These are phyloP conservation scores for Drosophila dunni DNA, from an alignment of 1,140 invertebrate species.

Conservation along the genomic window DNA sequence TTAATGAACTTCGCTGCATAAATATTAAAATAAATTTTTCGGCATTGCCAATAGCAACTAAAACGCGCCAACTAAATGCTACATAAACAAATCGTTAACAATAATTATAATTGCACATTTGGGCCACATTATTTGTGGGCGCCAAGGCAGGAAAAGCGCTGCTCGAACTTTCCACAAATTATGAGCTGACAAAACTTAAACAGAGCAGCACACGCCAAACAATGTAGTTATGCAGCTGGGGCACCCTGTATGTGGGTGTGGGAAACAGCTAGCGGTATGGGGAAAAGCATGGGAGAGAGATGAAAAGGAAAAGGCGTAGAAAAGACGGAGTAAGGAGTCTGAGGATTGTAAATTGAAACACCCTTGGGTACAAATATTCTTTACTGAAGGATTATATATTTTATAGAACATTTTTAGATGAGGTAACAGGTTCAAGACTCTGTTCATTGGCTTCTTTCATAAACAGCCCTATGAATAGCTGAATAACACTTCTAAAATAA, in stretches of 20 bases:
- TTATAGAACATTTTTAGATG: too few relatives aligned
- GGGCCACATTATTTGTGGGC: conserved; percentile 71
- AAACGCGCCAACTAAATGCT: conserved; percentile 69
- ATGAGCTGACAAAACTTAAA: conserved; percentile 76
- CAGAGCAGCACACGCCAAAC: conserved; percentile 36
- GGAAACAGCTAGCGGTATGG: conserved; percentile 4
- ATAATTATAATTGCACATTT: conserved; percentile 81
- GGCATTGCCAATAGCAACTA: conserved; percentile 65
- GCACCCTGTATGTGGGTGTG: conserved; percentile 5
- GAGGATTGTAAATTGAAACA: neutral
- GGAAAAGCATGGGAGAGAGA: neutral
- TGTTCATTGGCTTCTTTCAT: too few relatives aligned
- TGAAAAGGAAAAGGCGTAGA: neutral
- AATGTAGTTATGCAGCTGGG: neutral
- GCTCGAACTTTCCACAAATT: conserved; percentile 58
- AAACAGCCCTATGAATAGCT: too few relatives aligned
- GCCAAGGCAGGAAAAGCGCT: conserved; percentile 68
- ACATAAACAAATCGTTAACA: conserved; percentile 79
- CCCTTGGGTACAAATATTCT: too few relatives aligned
- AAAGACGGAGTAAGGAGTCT: neutral
- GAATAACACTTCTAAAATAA: too few relatives aligned
- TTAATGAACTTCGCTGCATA: conserved; percentile 80
- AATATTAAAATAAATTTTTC: conserved; percentile 81
- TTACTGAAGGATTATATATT: too few relatives aligned
- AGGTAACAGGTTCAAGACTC: too few relatives aligned